phyloP scores from a whole-genome alignment of 2,888 invertebrate genomes.

The Eupithecia inturbata region DNA sequence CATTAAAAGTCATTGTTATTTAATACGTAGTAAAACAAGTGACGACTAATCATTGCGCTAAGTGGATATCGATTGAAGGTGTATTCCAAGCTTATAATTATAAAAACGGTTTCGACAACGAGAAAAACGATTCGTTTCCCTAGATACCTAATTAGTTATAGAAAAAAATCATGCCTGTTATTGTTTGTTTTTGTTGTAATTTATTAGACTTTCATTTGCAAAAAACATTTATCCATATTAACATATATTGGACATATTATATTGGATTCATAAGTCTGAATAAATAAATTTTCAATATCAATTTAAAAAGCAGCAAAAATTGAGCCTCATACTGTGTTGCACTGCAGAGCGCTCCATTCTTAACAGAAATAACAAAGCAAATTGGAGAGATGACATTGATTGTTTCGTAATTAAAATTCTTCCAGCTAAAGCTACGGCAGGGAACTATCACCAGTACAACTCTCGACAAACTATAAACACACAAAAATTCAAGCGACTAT shows the following conservation, averaged over 20 bases:
- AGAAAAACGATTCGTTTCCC: no score
- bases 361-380: constrained; percentile 58
- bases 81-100: no score
- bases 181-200: no score
- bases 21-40: no score
- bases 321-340: constrained; percentile 17
- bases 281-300: no score
- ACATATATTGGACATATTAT: no score
- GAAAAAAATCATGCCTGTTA: neutral
- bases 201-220: neutral
- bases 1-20: no score
- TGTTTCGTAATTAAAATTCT: constrained; percentile 55
- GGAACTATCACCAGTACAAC: neutral
- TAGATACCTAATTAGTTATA: neutral
- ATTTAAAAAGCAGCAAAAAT: neutral
- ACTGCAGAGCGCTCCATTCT: constrained; percentile 40
- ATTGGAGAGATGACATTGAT: constrained; percentile 54
- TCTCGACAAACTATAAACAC: neutral
- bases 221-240: neutral
- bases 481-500: neutral
- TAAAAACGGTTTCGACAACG: no score
- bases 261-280: no score
- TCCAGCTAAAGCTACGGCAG: constrained; percentile 14
- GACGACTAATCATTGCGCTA: no score
- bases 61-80: no score